These are phyloP conservation scores for Haliaeetus vocifer DNA, from an alignment of 2,797 vertebrate species.

Conservation along the genomic window DNA sequence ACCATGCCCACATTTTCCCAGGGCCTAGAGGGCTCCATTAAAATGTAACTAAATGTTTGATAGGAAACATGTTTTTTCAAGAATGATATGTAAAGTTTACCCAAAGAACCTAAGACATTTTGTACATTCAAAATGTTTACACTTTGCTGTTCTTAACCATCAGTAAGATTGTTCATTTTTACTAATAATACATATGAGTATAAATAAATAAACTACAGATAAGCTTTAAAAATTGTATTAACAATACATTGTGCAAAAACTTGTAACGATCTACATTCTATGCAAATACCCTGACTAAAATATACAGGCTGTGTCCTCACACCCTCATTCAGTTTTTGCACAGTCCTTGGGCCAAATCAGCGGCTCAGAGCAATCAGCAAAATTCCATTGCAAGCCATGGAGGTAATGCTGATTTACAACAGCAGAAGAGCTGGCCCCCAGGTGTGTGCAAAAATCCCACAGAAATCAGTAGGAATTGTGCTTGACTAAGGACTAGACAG, in stretches of 20 bases:
- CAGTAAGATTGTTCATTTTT: constrained; percentile 65
- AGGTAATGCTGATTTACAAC: neutral
- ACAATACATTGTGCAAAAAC: constrained; percentile 77
- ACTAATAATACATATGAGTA: constrained; percentile 73
- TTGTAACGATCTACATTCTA: constrained; percentile 78
- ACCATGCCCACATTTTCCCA: constrained; percentile 31
- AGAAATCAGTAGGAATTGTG: constrained; percentile 52
- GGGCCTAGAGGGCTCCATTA: constrained; percentile 43
- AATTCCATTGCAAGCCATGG: neutral
- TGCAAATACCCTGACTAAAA: constrained; percentile 80
- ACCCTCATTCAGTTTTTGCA: constrained; percentile 54
- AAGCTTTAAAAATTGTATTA: constrained; percentile 75
- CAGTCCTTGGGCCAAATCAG: constrained; percentile 17
- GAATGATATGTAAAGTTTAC: constrained; percentile 51
- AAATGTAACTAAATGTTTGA: constrained; percentile 24
- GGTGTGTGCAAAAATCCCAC: neutral
- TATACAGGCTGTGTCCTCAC: constrained; percentile 65
- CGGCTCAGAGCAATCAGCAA: neutral
- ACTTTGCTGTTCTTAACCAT: constrained; percentile 44
- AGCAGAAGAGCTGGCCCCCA: neutral
- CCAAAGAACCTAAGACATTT: constrained; percentile 61
- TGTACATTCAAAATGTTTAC: constrained; percentile 77
- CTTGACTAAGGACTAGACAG: constrained; percentile 52
- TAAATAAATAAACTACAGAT: constrained; percentile 79
- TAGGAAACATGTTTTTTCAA: constrained; percentile 53